A percentile compares a stretch with the other conserved stretches of the same genome.
phyloP scores from a whole-genome alignment of 2,113 vertebrate species.

The Struthio camelus region DNA sequence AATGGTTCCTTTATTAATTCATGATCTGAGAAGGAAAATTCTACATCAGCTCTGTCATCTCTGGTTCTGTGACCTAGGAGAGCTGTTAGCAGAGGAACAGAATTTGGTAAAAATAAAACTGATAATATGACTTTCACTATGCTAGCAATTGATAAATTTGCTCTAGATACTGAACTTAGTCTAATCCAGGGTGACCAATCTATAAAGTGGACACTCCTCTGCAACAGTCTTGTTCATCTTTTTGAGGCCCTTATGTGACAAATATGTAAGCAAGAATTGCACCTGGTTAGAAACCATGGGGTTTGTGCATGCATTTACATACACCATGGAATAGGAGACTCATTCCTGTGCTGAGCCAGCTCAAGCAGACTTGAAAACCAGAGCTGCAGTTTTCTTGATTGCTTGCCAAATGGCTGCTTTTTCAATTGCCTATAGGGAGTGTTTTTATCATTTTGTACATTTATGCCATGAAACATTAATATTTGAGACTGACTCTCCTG shows the following conservation, averaged over 20 bases:
- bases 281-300: neutral
- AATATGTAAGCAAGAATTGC: neutral
- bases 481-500: neutral
- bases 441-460: neutral
- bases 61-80: neutral
- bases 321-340: neutral
- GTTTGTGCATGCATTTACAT: neutral
- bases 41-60: neutral
- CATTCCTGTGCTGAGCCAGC: neutral
- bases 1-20: neutral
- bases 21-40: neutral
- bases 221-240: neutral
- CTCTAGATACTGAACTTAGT: neutral
- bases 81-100: neutral
- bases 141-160: neutral
- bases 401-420: neutral
- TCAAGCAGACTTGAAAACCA: neutral
- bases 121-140: neutral
- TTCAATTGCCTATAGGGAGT: neutral
- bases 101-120: neutral
- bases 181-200: neutral
- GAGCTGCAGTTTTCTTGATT: neutral
- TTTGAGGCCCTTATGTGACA: neutral
- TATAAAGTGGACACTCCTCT: neutral
- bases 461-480: neutral